Evolutionary conservation across 2,797 vertebrate genomes (phyloP).

Genomic region (Gallinago stenura): DNA sequence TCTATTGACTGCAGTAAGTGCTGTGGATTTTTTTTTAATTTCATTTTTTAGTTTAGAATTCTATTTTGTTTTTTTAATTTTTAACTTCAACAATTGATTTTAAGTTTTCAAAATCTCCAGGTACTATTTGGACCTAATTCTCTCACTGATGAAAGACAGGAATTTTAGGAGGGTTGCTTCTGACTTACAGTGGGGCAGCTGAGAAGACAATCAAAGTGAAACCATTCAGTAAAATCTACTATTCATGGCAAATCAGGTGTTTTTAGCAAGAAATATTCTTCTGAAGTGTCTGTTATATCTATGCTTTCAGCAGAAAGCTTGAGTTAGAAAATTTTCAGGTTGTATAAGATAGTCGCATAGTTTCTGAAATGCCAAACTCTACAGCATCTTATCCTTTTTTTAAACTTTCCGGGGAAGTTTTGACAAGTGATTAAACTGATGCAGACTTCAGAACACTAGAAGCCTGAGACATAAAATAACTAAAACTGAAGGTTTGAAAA

Average conservation of each 20-base stretch:
- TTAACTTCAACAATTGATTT: neutral
- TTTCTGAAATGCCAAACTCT: neutral
- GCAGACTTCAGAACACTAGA: neutral
- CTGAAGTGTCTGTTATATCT: neutral
- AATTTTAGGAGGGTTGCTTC: neutral
- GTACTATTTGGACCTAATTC: neutral
- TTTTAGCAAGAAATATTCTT: neutral
- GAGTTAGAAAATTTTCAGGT: neutral
- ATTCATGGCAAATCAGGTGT: neutral
- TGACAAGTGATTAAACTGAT: constrained; percentile 24
- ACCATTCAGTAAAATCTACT: neutral
- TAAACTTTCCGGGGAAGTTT: neutral
- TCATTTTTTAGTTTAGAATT: neutral
- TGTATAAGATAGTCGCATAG: neutral
- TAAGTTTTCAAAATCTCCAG: neutral
- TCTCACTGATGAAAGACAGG: neutral
- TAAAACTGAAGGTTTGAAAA: neutral
- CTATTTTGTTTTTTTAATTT: neutral
- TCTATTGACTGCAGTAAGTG: neutral
- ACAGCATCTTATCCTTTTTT: neutral
- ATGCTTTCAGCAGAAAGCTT: neutral
- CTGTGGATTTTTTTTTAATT: neutral
- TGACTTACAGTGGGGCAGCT: neutral
- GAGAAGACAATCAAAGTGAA: neutral
- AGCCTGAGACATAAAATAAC: neutral